Percentiles rank a stretch among this genome's conserved stretches.
Conservation (phyloP, 1,140 invertebrate species). For the Pogonomyrmex barbatus region DNA sequence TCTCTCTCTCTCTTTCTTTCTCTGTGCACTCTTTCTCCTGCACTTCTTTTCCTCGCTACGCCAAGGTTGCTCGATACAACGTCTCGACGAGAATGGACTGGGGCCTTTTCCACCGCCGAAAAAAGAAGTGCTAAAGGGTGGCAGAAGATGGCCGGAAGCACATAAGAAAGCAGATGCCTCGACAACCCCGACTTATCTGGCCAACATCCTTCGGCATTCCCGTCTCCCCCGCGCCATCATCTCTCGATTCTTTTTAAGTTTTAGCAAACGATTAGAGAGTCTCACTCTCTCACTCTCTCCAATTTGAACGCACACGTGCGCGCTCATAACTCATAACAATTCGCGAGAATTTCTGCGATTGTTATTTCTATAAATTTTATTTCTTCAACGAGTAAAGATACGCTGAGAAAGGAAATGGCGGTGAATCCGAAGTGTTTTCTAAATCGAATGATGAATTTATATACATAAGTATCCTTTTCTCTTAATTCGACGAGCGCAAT, state of each 20-base stretch:
- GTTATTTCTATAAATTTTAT: background rate
- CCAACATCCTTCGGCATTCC: conserved; percentile 66
- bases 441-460: background rate
- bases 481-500: background rate
- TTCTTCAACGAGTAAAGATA: background rate
- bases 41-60: conserved; percentile 6
- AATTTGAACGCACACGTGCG: background rate
- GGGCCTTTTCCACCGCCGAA: conserved; percentile 72
- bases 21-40: background rate
- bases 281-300: background rate
- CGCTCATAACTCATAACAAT: background rate
- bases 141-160: conserved; percentile 77
- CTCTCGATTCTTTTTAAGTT: background rate
- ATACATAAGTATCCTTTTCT: background rate
- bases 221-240: background rate
- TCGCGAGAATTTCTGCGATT: conserved; percentile 5
- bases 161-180: conserved; percentile 77
- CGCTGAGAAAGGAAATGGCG: background rate
- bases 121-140: conserved; percentile 75
- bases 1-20: conserved; percentile 21
- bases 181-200: conserved; percentile 81
- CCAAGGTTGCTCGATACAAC: conserved; percentile 77
- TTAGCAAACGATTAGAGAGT: conserved; percentile 11
- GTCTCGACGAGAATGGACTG: conserved; percentile 76
- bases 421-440: background rate